Conservation (phyloP, 1,140 invertebrate genomes). For the Hyles euphorbiae region DNA sequence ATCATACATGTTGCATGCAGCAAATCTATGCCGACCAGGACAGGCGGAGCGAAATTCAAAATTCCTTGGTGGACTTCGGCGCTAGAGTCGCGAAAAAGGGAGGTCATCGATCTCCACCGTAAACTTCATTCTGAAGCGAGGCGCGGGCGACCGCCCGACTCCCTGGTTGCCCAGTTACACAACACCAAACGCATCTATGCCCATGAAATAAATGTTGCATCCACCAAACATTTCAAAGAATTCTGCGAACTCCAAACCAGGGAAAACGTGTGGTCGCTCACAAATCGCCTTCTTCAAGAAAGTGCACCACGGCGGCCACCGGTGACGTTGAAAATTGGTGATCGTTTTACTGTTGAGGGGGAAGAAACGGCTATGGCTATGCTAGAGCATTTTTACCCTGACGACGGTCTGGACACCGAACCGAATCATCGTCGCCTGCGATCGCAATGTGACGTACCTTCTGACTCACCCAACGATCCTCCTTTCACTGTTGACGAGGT, state of each 20-base stretch:
- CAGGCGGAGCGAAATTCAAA: too few species aligned
- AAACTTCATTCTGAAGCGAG: too few species aligned
- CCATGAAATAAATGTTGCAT: not conserved
- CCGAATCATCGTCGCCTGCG: too few species aligned
- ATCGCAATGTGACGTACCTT: not conserved
- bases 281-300: not conserved
- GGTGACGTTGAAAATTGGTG: not conserved
- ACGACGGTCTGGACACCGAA: not conserved
- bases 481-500: not conserved
- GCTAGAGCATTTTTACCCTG: not conserved
- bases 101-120: too few species aligned
- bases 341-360: not conserved
- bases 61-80: too few species aligned
- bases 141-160: too few species aligned
- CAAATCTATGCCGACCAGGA: too few species aligned
- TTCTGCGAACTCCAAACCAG: conserved; percentile 1
- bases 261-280: not conserved
- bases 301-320: not conserved
- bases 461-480: not conserved
- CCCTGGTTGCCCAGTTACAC: conserved; percentile 7
- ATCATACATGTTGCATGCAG: too few species aligned
- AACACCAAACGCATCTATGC: conserved; percentile 1
- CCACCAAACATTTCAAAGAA: not conserved
- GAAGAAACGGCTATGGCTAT: not conserved
- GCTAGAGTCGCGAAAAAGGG: too few species aligned